A percentile compares a stretch with the other conserved stretches of the same genome.
These are phyloP conservation scores for Hydropotes inermis DNA, from an alignment of 2,113 vertebrate genomes.

Conservation along the genomic window DNA sequence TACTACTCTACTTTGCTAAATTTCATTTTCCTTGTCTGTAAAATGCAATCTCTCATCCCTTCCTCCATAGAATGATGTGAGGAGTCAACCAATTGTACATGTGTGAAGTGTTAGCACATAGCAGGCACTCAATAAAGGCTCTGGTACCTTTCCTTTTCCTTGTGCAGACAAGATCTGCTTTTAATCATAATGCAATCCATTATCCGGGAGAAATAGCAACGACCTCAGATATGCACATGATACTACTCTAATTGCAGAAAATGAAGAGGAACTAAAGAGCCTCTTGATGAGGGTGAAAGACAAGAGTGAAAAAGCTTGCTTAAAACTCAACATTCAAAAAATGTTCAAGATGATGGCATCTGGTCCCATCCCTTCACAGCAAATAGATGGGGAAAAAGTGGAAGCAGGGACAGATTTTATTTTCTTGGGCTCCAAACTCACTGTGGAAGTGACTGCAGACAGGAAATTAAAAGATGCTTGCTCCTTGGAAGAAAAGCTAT, in stretches of 20 bases:
- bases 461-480: background rate
- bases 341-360: background rate
- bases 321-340: background rate
- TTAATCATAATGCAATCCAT: background rate
- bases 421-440: background rate
- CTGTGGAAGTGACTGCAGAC: background rate
- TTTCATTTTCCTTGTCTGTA: background rate
- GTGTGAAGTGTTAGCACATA: background rate
- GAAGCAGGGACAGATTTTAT: background rate
- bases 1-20: background rate
- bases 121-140: background rate
- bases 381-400: background rate
- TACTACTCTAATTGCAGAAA: background rate
- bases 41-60: background rate
- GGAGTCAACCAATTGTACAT: background rate
- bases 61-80: background rate
- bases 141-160: background rate
- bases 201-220: background rate
- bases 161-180: background rate
- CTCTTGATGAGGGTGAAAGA: background rate
- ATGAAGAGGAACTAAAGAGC: background rate
- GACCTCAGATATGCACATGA: background rate
- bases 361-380: background rate
- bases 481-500: background rate
- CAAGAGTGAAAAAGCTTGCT: background rate